Evolutionary conservation across 2,888 invertebrate genomes (phyloP).

Genomic region (Tenthredo distinguenda): DNA sequence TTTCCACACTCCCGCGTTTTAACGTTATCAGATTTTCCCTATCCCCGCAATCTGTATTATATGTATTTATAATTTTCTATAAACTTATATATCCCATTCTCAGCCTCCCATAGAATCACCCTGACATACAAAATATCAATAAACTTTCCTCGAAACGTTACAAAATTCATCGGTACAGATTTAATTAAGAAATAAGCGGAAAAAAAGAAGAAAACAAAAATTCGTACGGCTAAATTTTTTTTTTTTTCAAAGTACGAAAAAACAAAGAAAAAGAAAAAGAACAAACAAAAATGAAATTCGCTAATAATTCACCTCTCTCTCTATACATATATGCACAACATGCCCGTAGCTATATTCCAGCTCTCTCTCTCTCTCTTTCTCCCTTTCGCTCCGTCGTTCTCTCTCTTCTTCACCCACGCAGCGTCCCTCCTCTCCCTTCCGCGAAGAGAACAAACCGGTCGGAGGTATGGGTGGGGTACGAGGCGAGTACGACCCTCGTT

Average conservation of each 20-base stretch:
- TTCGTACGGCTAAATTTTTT: too few species aligned
- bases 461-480: not conserved
- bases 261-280: too few species aligned
- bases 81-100: not conserved
- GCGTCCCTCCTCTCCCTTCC: conserved; percentile 29
- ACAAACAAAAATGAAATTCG: too few species aligned
- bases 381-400: conserved; percentile 51
- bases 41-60: too few species aligned
- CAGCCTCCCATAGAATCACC: not conserved
- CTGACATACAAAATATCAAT: too few species aligned
- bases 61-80: not conserved
- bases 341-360: too few species aligned
- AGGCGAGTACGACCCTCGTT: conserved; percentile 52
- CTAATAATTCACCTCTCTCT: too few species aligned
- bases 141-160: too few species aligned
- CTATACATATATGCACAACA: too few species aligned
- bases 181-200: too few species aligned
- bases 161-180: too few species aligned
- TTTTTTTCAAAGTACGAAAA: not conserved
- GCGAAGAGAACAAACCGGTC: conserved; percentile 24
- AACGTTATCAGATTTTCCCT: not conserved
- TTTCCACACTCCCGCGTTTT: not conserved
- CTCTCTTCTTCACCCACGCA: conserved; percentile 6
- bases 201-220: too few species aligned
- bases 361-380: conserved; percentile 52